phyloP scores from a whole-genome alignment of 1,140 invertebrate genomes.

The Euura lappo region DNA sequence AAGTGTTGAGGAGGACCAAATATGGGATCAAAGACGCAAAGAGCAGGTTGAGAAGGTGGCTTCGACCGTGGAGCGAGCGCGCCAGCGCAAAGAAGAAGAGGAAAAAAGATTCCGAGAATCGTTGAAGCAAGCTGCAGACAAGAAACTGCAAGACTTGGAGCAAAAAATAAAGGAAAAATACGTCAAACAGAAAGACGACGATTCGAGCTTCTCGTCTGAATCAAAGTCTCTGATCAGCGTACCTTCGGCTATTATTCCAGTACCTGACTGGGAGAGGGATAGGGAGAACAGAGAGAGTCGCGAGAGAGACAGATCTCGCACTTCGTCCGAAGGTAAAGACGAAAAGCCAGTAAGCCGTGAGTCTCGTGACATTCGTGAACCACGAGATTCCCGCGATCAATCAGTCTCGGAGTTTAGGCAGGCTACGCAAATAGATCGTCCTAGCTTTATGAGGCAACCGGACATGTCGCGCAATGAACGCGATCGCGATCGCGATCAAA shows the following conservation, averaged over 20 bases:
- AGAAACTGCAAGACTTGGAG: conserved; percentile 69
- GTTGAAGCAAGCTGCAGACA: conserved; percentile 64
- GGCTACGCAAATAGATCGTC: background rate
- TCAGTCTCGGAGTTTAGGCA: background rate
- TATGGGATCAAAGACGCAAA: conserved; percentile 73
- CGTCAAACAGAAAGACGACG: conserved; percentile 55
- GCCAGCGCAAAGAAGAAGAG: conserved; percentile 80
- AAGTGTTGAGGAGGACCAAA: conserved; percentile 74
- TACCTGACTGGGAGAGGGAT: conserved; percentile 66
- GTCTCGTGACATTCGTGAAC: conserved; percentile 28
- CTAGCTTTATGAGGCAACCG: conserved; percentile 37
- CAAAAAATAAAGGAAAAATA: conserved; percentile 65
- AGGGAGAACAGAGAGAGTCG: conserved; percentile 53
- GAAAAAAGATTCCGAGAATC: conserved; percentile 75
- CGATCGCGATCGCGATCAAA: conserved; percentile 54
- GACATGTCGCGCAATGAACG: conserved; percentile 49
- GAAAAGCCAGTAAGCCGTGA: conserved; percentile 43
- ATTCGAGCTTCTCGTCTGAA: conserved; percentile 45
- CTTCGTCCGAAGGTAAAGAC: conserved; percentile 63
- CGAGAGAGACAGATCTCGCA: conserved; percentile 56
- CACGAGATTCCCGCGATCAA: conserved; percentile 33
- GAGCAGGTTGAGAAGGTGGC: conserved; percentile 74
- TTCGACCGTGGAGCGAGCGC: conserved; percentile 75
- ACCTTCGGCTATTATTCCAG: conserved; percentile 58
- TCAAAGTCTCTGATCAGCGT: conserved; percentile 48